Conservation (phyloP, 1,140 invertebrate genomes). For the Hydropsyche tenuis region DNA sequence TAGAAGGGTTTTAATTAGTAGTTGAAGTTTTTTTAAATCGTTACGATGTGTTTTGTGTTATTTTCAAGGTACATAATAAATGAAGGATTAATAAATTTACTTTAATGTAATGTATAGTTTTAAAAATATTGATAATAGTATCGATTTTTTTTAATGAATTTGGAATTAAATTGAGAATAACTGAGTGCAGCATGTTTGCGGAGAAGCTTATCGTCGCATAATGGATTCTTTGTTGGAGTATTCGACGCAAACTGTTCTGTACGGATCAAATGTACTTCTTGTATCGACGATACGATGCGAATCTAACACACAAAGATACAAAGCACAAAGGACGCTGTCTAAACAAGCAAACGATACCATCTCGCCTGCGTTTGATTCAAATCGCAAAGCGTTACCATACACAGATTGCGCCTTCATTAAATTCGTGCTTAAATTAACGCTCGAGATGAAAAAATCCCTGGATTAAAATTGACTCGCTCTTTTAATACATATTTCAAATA, state of each 20-base stretch:
- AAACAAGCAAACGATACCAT: neutral
- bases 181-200: neutral
- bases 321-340: slow-evolving; percentile 7
- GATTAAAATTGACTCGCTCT: neutral
- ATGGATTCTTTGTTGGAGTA: slow-evolving; percentile 7
- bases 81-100: too few relatives aligned
- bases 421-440: neutral
- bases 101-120: too few relatives aligned
- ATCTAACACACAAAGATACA: slow-evolving; percentile 4
- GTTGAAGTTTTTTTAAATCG: too few relatives aligned
- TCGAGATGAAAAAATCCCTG: neutral
- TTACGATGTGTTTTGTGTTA: too few relatives aligned
- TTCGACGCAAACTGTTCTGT: neutral
- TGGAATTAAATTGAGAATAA: slow-evolving; percentile 9
- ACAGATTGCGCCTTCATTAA: neutral
- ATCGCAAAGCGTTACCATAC: neutral
- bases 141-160: too few relatives aligned
- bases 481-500: neutral
- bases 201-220: slow-evolving; percentile 9
- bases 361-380: neutral
- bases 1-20: too few relatives aligned
- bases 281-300: slow-evolving; percentile 18
- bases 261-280: slow-evolving; percentile 4
- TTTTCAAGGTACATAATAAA: too few relatives aligned
- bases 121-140: too few relatives aligned